Evolutionary conservation across 2,113 vertebrate genomes (phyloP).

Genomic region (Cryptotis parvus): DNA sequence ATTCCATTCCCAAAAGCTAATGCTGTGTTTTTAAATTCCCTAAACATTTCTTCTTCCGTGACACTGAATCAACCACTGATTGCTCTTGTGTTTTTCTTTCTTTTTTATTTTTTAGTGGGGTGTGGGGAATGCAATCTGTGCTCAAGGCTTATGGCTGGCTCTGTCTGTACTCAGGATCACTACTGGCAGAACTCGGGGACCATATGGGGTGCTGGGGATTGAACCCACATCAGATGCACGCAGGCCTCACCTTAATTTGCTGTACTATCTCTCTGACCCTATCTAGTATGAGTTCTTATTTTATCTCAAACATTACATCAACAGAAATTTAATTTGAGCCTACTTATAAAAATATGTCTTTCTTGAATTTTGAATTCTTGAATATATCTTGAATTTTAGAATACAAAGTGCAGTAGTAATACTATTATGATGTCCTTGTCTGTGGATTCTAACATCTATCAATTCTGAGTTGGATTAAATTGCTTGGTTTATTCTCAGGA

Average conservation of each 20-base stretch:
- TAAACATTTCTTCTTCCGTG: background rate
- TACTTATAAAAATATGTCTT: background rate
- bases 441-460: background rate
- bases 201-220: no score
- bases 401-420: background rate
- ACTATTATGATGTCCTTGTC: background rate
- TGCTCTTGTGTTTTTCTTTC: no score
- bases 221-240: no score
- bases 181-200: no score
- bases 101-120: no score
- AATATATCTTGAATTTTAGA: background rate
- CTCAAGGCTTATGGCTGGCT: no score
- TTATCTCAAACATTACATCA: background rate
- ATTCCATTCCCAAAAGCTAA: background rate
- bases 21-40: background rate
- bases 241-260: no score
- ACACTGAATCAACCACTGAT: background rate
- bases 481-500: background rate
- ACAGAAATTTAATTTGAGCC: background rate
- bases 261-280: no score
- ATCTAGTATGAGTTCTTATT: background rate
- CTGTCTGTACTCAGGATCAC: no score
- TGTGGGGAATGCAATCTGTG: no score
- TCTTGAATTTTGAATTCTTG: background rate
- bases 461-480: background rate